Evolutionary conservation across 1,140 invertebrate species (phyloP), one percentile per base, ranked within the genome.

Genomic region (Patella vulgata): DNA sequence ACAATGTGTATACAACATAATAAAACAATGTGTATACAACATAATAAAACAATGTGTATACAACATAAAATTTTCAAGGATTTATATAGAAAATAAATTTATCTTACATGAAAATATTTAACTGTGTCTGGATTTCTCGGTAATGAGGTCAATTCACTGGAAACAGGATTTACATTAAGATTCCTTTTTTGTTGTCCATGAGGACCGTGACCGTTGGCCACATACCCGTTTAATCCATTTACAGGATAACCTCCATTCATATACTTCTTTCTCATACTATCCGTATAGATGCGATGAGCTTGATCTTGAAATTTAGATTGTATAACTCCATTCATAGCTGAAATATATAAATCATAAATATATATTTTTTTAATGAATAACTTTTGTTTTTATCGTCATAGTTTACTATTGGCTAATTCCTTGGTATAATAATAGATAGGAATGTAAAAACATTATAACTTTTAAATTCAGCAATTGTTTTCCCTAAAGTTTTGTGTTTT

Each of bases 221-320:
- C 55, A 12, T 65, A 27, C 23, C 71, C 71, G 33, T 73, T 75
- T 25, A 78, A 60, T 9, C 71, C 72, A 43, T 75, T 75, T 9
- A 73, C 48, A 23, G 52, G 59, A 43, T 58, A 56, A 25, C 75
- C 70, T 23, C 75, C 74, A 59, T 72, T 75, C 23, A 72, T 52
- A 58, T 79, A 64, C 58, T 79, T 79, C 50, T 78, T 79, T 1
- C 71, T 57, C 39, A 78, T 52, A 57, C 68, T 77, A 56, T 79
- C 78, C 0, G 68, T 53, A 52, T 79, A 77, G 44, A 81, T 81
- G 42, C 74, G 59, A 57, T 78, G 74, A n/a, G 77, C 61, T 27
- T 79, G 71, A 55, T 82, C 81, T 36, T 78, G 73, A 52, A 78
- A 82, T 63, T 81, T 82, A 52, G 60, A 59, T 19, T 71, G 55